A percentile compares a stretch with the other conserved stretches of the same genome.
Conservation (phyloP, 2,888 invertebrate species). For the Dysmachus trigonus region DNA sequence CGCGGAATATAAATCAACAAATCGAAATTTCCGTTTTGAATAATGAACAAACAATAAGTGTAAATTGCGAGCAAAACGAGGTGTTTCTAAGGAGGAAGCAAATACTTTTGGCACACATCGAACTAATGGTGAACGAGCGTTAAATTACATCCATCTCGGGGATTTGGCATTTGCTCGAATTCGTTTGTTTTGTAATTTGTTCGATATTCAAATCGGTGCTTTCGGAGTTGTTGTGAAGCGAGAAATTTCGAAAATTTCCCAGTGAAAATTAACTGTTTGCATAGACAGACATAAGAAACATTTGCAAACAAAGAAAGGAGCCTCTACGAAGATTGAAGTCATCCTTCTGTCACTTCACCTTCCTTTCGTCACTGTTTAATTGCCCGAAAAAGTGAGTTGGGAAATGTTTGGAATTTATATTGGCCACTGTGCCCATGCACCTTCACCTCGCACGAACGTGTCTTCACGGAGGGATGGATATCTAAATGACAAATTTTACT, state of each 20-base stretch:
- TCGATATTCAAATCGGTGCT: neutral
- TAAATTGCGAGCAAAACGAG: neutral
- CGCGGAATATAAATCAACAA: neutral
- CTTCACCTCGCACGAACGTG: neutral
- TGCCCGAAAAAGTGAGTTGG: constrained; percentile 25
- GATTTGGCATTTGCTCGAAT: neutral
- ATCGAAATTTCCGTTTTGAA: neutral
- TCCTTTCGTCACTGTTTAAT: neutral
- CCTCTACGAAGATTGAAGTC: neutral
- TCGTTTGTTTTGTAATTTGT: neutral
- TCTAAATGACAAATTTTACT: neutral
- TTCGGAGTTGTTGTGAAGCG: neutral
- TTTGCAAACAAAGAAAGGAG: neutral
- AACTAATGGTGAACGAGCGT: neutral
- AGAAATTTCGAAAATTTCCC: neutral
- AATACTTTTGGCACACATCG: neutral
- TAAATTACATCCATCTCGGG: neutral
- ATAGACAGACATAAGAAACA: neutral
- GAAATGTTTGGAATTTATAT: constrained; percentile 24
- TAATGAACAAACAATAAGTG: neutral
- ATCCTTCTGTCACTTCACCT: neutral
- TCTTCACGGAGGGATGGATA: neutral
- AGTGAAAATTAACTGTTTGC: neutral
- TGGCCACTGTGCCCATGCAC: neutral
- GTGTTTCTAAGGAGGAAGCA: neutral